A percentile compares a stretch with the other conserved stretches of the same genome.
Evolutionary conservation across 2,888 invertebrate species (phyloP).

Genomic region (Microctonus aethiopoides): DNA sequence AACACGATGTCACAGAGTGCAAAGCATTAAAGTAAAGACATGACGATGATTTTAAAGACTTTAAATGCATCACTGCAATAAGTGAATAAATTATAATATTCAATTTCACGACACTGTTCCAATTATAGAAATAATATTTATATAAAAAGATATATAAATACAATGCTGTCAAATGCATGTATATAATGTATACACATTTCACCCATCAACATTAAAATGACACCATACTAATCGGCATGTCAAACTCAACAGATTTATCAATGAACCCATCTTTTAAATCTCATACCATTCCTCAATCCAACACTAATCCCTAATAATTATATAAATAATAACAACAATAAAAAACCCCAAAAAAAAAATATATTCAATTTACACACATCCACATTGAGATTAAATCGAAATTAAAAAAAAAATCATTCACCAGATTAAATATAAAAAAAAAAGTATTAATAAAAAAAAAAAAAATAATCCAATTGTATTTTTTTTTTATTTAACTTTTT

Average conservation of each 20-base stretch:
- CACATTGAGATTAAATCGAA: background rate
- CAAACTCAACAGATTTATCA: background rate
- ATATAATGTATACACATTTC: background rate
- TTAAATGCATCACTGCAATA: background rate
- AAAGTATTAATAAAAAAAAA: background rate
- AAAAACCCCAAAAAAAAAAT: background rate
- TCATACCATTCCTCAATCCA: background rate
- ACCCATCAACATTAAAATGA: background rate
- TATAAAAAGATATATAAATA: too few relatives aligned
- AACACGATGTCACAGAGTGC: background rate
- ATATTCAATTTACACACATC: background rate
- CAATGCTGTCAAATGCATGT: too few relatives aligned
- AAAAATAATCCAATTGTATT: background rate
- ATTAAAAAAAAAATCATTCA: background rate
- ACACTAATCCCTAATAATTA: background rate
- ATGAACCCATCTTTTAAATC: background rate
- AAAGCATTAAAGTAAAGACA: background rate
- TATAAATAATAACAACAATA: too few relatives aligned
- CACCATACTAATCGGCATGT: background rate
- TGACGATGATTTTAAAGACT: background rate
- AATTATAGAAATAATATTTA: background rate
- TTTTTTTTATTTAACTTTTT: background rate
- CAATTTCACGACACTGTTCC: background rate
- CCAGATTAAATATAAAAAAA: background rate
- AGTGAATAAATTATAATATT: background rate